phyloP scores from a whole-genome alignment of 2,113 vertebrate genomes.

The Arothron firmamentum region DNA sequence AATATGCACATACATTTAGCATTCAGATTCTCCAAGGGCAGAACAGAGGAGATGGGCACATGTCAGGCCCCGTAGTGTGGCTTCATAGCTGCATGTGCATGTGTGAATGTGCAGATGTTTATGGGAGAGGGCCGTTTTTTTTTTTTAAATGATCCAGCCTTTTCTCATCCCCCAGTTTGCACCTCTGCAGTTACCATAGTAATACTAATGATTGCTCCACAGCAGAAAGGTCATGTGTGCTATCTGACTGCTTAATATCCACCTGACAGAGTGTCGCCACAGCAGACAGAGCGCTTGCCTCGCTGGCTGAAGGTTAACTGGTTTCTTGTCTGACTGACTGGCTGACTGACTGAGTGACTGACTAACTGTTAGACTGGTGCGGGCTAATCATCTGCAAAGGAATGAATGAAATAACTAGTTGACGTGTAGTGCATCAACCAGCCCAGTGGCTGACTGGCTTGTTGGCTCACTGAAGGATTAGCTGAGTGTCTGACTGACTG shows the following conservation, averaged over 20 bases:
- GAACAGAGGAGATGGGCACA: constrained; percentile 87
- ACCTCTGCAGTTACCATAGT: constrained; percentile 71
- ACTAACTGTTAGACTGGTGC: constrained; percentile 52
- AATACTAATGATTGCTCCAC: constrained; percentile 70
- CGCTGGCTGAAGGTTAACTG: constrained; percentile 63
- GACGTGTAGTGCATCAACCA: constrained; percentile 42
- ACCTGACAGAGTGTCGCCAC: constrained; percentile 49
- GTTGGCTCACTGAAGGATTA: constrained; percentile 54
- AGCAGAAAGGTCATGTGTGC: constrained; percentile 71
- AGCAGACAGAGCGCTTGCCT: constrained; percentile 48
- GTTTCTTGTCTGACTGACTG: constrained; percentile 50
- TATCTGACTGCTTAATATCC: constrained; percentile 58
- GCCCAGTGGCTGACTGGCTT: constrained; percentile 42
- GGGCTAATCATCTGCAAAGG: constrained; percentile 19
- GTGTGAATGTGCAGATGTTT: constrained; percentile 76
- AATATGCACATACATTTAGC: constrained; percentile 99
- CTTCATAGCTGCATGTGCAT: constrained; percentile 73
- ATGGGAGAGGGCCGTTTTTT: constrained; percentile 55
- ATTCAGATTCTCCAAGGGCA: constrained; percentile 92
- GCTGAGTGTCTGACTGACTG: constrained; percentile 42
- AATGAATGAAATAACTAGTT: constrained; percentile 41
- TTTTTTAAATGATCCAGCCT: constrained; percentile 83
- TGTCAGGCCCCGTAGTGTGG: constrained; percentile 78
- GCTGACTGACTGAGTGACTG: constrained; percentile 60
- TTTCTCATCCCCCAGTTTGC: constrained; percentile 84